Base-by-base conservation (phyloP, 1,140 invertebrate genomes). In the Euschistus heros region DNA sequence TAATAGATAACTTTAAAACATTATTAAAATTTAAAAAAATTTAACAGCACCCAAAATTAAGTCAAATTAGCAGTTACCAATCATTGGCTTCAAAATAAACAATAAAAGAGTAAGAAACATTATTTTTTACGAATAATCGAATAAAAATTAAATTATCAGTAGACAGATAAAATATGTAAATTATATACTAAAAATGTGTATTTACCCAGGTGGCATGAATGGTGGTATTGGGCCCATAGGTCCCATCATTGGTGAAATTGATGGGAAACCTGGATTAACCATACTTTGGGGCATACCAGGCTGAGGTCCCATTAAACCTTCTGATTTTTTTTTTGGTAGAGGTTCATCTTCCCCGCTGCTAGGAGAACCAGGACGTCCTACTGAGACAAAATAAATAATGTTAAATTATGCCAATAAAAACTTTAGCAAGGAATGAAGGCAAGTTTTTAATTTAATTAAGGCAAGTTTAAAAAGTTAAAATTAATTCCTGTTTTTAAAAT, bases 311-410 rank as follows among this genome's bases (percentile, higher is more conserved):
- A 82, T 68, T 14, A 83, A 72, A 69, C 80, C 81, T 73, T 85
- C 84, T 7, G 82, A 79, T 75, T 86, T 86, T 75, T 82, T 89
- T 73, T 89, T 90, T 37, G 82, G 80, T 1, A 83, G 80, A 0
- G 87, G 86, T 73, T 88, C 87, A 75, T 91, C 88, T 73, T 91
- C 89, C 62, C 88, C 88, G 47, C 80, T 82, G 65, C 79, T 80
- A 52, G 80, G 80, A 24, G 78, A 80, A 42, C 78, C 78, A 33
- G 76, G 74, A 60, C 79, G 77, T 42, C 80, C 70, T 72, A 57
- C 7, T 22, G 50, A 65, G 47, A 47, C 1, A 27, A 20, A 14
- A 30, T n/a, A 47, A 63, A 18, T 20, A 33, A 5, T 37, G 33
- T 37, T 37, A 37, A 37, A 37, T 1, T 1, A 6, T 6, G 33